Base-by-base conservation (phyloP, 2,113 vertebrate genomes). In the Turnix velox region DNA sequence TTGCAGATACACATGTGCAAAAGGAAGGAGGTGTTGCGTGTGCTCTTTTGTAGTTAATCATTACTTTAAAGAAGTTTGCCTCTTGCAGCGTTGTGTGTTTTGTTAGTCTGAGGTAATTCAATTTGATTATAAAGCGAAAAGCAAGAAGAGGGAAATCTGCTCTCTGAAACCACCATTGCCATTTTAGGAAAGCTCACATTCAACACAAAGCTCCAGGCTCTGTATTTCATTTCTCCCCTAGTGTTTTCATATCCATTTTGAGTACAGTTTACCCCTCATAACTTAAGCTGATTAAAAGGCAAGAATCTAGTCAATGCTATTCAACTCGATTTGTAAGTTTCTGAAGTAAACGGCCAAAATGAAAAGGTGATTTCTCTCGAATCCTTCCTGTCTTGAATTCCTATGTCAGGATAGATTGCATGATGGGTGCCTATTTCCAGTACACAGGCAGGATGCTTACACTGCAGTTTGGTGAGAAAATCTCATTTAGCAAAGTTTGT, bases 181-280 rank as follows among this genome's bases (percentile, higher is more conserved):
- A 59, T 91, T 90, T 71, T 68, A 77, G 63, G 31, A 75, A 57
- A 0, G 0, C 2, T 0, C 1, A 1, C 51, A 28, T 55, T 12
- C 43, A 74, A 37, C 12, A 19, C 2, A 25, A 45, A 3, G 3
- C 65, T 86, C 65, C 33, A 65, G 84, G 3, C 5, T 13, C 6
- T 61, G 1, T 23, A 30, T 9, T 77, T 58, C 43, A 14, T 2
- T 40, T 71, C 5, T 67, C 23, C 19, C 9, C 51, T 46, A 24
- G 5, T 15, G 24, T 78, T 74, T 92, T 42, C 35, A 6, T 49
- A 20, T 28, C 7, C 4, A 33, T 55, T 63, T 89, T 59, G 22
- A 8, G 5, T 79, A 51, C 16, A 59, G 22, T 54, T 90, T 52
- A 27, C 11, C 6, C 7, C 0, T 3, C 2, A 0, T 76, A 65